Conservation (phyloP, 1,140 invertebrate genomes). For the Ceratina australensis region DNA sequence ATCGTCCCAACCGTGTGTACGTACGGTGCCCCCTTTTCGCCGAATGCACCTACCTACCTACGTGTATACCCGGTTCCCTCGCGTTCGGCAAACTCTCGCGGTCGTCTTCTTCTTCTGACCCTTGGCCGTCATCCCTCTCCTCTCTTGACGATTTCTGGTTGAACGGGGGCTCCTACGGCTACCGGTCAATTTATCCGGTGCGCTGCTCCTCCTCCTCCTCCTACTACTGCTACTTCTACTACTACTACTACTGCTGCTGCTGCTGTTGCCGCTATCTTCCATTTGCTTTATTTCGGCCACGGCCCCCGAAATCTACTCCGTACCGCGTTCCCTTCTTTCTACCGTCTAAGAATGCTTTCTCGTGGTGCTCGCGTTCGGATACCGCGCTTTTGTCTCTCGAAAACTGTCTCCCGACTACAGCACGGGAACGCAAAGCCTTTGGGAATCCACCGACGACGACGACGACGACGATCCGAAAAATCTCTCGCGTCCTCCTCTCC, state of each 20-base stretch:
- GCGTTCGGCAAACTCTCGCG: background rate
- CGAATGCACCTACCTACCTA: too few relatives aligned
- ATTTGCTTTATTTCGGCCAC: slow-evolving; percentile 50
- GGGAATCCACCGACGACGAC: slow-evolving; percentile 7
- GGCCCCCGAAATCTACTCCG: slow-evolving; percentile 45
- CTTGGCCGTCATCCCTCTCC: slow-evolving; percentile 4
- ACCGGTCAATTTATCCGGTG: slow-evolving; percentile 64
- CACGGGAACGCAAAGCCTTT: background rate
- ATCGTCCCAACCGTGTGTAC: too few relatives aligned
- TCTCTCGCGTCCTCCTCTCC: background rate
- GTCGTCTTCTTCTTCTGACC: slow-evolving; percentile 15
- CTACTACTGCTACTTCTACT: too few relatives aligned
- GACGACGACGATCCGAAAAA: slow-evolving; percentile 7
- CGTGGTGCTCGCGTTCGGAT: slow-evolving; percentile 2
- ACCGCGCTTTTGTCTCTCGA: slow-evolving; percentile 19
- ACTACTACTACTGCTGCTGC: too few relatives aligned
- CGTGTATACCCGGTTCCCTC: background rate
- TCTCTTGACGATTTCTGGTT: too few relatives aligned
- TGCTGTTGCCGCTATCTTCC: too few relatives aligned
- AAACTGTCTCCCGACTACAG: background rate
- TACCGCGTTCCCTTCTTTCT: background rate
- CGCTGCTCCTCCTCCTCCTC: slow-evolving; percentile 22
- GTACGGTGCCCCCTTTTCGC: slow-evolving; percentile 41
- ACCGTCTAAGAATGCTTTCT: slow-evolving; percentile 32
- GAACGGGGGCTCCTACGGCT: slow-evolving; percentile 18